Evolutionary conservation across 2,797 vertebrate genomes (phyloP).

Genomic region (Graptemys geographica): DNA sequence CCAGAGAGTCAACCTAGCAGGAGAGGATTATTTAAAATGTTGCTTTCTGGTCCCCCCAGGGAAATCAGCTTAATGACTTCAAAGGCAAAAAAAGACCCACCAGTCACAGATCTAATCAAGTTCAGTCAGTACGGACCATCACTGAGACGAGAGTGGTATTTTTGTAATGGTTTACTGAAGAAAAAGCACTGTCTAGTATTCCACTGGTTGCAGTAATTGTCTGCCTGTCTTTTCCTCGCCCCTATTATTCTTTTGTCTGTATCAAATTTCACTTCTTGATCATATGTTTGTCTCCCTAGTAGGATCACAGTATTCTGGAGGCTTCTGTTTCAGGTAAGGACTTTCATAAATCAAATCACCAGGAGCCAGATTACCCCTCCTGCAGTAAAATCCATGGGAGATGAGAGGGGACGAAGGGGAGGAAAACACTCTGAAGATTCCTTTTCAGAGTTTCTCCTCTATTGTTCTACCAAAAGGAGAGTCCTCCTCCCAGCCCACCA

Average conservation of each 20-base stretch:
- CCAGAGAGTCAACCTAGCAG: constrained; percentile 59
- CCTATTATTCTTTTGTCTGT: neutral
- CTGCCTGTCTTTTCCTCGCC: neutral
- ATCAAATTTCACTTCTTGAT: neutral
- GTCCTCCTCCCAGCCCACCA: neutral
- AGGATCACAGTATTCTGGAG: neutral
- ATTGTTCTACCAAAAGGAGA: neutral
- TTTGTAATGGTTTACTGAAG: constrained; percentile 10
- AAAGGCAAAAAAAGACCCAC: constrained; percentile 34
- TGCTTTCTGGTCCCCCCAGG: constrained; percentile 63
- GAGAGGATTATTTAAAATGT: constrained; percentile 66
- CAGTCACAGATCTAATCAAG: constrained; percentile 16
- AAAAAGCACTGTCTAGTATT: neutral
- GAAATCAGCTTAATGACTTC: constrained; percentile 60
- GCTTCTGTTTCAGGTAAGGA: neutral
- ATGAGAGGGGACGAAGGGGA: neutral
- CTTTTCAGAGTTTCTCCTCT: neutral
- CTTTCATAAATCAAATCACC: neutral
- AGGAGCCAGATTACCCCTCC: no score
- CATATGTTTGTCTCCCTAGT: neutral
- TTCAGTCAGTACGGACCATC: constrained; percentile 21
- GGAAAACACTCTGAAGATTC: neutral
- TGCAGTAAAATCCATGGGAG: neutral
- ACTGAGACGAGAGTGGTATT: neutral
- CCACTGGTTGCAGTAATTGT: neutral